A percentile compares a stretch with the other conserved stretches of the same genome.
phyloP scores from a whole-genome alignment of 2,888 invertebrate species.

The Cheilosia vulpina region DNA sequence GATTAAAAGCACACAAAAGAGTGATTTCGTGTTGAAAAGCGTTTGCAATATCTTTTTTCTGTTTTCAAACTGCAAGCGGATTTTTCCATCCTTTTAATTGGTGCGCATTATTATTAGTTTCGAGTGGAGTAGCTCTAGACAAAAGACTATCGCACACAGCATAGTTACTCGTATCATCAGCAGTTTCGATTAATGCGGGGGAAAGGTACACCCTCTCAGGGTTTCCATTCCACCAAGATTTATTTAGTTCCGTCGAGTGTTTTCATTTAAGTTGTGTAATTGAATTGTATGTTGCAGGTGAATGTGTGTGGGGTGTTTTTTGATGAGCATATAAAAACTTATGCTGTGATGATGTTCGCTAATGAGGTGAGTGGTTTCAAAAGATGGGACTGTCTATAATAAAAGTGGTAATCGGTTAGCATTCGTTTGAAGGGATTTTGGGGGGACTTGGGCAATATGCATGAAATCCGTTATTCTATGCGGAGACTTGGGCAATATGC shows the following conservation, averaged over 20 bases:
- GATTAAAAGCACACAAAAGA: conserved; percentile 26
- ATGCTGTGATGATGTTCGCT: neutral
- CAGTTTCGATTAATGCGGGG: neutral
- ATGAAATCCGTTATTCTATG: no score
- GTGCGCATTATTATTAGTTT: conserved; percentile 14
- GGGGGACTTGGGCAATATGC: no score
- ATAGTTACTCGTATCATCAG: neutral
- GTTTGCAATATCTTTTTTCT: conserved; percentile 11
- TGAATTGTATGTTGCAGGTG: neutral
- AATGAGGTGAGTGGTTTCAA: neutral
- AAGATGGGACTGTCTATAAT: neutral
- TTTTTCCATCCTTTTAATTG: neutral
- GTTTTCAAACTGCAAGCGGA: conserved; percentile 25
- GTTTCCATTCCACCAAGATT: neutral
- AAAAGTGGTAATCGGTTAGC: neutral
- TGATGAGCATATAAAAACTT: neutral
- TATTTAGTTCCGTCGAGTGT: no score
- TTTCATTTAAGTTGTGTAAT: neutral
- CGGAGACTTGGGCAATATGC: no score
- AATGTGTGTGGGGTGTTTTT: neutral
- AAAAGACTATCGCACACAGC: neutral
- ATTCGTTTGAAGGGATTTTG: no score
- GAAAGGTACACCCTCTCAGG: neutral
- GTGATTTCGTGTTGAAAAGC: neutral
- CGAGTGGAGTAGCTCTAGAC: conserved; percentile 10